Evolutionary conservation across 2,797 vertebrate species (phyloP).

Genomic region (Heteromormyrus szaboi): DNA sequence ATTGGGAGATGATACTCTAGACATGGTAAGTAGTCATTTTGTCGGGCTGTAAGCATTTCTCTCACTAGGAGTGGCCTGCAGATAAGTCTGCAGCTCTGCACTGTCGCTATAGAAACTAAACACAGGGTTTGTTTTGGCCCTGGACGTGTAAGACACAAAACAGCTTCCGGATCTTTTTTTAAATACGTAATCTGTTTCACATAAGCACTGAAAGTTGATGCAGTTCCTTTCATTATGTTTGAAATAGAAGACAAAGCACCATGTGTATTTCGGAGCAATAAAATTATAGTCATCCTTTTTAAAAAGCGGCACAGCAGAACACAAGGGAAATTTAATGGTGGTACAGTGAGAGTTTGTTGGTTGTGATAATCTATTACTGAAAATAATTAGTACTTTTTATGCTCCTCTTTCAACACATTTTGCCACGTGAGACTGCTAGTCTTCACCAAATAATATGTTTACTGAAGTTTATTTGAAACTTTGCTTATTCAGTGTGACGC

Average conservation of each 20-base stretch:
- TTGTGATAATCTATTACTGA: neutral
- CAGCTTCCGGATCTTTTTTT: neutral
- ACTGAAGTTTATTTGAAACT: neutral
- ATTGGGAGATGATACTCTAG: neutral
- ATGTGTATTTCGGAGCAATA: slow-evolving; percentile 39
- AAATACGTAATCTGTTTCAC: neutral
- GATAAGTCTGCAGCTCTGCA: neutral
- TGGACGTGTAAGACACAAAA: neutral
- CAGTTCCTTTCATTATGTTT: slow-evolving; percentile 4
- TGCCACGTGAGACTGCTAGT: neutral
- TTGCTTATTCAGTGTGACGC: neutral
- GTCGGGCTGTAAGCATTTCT: neutral
- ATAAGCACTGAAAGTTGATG: slow-evolving; percentile 1
- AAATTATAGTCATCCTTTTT: slow-evolving; percentile 41
- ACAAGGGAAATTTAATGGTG: neutral
- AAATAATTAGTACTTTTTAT: neutral
- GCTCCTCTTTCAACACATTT: neutral
- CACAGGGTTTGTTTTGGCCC: neutral
- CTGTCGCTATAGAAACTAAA: slow-evolving; percentile 14
- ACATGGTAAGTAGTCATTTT: neutral
- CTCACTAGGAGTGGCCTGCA: neutral
- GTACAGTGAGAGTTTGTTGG: neutral
- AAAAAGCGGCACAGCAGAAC: neutral
- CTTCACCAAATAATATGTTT: neutral
- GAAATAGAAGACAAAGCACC: neutral